These are phyloP conservation scores for Noctua comes DNA, from an alignment of 2,888 invertebrate genomes.

Conservation along the genomic window DNA sequence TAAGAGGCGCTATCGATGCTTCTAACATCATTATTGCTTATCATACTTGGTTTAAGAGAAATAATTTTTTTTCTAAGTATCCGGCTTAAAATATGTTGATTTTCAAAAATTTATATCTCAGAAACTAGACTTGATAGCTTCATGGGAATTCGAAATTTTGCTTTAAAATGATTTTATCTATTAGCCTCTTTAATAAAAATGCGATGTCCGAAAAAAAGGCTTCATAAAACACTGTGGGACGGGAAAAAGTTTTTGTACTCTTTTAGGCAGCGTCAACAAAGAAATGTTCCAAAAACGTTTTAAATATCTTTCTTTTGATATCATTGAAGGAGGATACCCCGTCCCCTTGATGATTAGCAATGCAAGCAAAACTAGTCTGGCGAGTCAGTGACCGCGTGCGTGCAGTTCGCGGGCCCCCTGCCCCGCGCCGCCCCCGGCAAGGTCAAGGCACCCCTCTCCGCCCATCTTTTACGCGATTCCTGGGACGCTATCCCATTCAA, in stretches of 20 bases:
- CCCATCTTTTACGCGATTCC: conserved; percentile 77
- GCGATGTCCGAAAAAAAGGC: too few species aligned
- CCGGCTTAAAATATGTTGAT: too few species aligned
- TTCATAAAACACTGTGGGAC: too few species aligned
- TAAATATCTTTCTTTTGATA: conserved; percentile 29
- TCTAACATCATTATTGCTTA: too few species aligned
- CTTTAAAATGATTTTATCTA: too few species aligned
- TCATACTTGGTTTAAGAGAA: too few species aligned
- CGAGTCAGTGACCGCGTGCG: conserved; percentile 84
- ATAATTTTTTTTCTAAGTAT: too few species aligned
- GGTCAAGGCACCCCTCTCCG: conserved; percentile 82
- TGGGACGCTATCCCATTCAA: conserved; percentile 73
- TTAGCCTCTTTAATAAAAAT: too few species aligned
- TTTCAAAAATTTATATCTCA: too few species aligned
- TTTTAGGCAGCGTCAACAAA: conserved; percentile 23
- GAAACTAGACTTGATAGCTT: too few species aligned
- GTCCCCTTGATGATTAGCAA: conserved; percentile 66
- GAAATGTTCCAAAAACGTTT: conserved; percentile 4
- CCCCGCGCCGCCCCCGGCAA: conserved; percentile 81
- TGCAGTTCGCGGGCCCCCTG: conserved; percentile 70
- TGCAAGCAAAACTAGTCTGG: conserved; percentile 79
- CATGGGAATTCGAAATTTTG: too few species aligned
- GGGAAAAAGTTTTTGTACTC: conserved; percentile 15
- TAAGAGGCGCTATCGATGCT: too few species aligned
- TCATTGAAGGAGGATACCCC: conserved; percentile 26